These are phyloP conservation scores for Raphicerus campestris DNA, from an alignment of 2,113 vertebrate genomes.

Conservation along the genomic window DNA sequence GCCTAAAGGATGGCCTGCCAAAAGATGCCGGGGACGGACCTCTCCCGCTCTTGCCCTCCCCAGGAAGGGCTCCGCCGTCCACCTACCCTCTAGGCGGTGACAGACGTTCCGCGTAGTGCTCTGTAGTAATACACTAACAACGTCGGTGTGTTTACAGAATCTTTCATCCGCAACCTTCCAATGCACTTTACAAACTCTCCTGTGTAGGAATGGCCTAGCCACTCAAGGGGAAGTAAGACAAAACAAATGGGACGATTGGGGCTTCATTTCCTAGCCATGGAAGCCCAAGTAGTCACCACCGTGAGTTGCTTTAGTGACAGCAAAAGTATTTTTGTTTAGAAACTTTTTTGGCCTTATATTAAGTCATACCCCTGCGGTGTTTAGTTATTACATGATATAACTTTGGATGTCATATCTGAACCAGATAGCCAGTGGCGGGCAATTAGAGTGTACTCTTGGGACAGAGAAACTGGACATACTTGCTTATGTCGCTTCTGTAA, in stretches of 20 bases:
- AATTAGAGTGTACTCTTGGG: conserved; percentile 46
- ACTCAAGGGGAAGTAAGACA: background rate
- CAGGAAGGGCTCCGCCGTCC: background rate
- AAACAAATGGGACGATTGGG: background rate
- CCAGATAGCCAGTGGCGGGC: conserved; percentile 19
- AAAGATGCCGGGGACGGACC: background rate
- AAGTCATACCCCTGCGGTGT: conserved; percentile 32
- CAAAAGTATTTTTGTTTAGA: background rate
- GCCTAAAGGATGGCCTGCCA: background rate
- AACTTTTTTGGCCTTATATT: background rate
- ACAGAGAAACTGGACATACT: conserved; percentile 68
- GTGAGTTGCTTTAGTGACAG: background rate
- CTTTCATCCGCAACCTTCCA: background rate
- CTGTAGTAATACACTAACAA: background rate
- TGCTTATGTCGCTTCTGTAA: conserved; percentile 67
- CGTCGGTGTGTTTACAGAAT: background rate
- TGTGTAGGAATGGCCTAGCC: background rate
- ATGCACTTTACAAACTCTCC: background rate
- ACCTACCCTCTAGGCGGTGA: conserved; percentile 53
- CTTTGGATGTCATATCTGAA: conserved; percentile 37
- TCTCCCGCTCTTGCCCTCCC: background rate
- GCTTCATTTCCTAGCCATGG: background rate
- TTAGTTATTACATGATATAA: background rate
- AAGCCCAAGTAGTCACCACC: background rate
- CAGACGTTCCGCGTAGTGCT: conserved; percentile 63